Evolutionary conservation across 2,113 vertebrate genomes (phyloP), one percentile per base, ranked within the genome.

Genomic region (Tachycineta bicolor): DNA sequence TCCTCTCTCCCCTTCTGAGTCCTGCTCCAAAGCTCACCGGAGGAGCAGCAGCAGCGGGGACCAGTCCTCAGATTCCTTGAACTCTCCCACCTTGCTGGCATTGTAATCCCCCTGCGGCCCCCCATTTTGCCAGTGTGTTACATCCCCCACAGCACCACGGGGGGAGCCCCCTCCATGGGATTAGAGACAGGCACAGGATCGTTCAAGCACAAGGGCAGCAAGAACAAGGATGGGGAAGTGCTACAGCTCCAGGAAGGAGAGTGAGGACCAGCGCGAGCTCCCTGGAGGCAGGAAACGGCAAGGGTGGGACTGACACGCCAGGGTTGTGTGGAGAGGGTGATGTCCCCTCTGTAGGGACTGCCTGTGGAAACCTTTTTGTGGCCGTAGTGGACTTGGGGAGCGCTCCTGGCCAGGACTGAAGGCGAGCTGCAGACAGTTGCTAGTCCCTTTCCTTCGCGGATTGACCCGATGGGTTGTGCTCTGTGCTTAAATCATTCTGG

Each of bases 1-100:
- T 63, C 99, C 99, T 7, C 98, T 99, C 6, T 99, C 99, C 14
- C 99, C 99, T 12, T 99, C 99, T 0, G 99, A 99, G 98, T 99
- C 99, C 39, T 99, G 99, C 97, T 99, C 99, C 97, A 99, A 99
- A 98, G 99, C 99, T 84, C 99, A 99, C 96, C 99, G 99, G 93
- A 98, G 99, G 94, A 99, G 99, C 98, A 99, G 99, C 98, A 99
- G 99, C 98, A 99, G 99, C 1, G 99, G 99, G 44, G 99, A 99
- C 97, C 99, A 99, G 97, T 99, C 99, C 9, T 99, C 99, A 31
- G 99, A 99, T 98, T 99, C 99, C 96, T 99, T 99, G 98, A 99
- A 99, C 99, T 99, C 99, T 34, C 99, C 99, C 34, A 99, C 99
- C 74, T 98, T 99, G 83, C 98, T 99, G 98, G 99, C 99, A 0